Evolutionary conservation across 2,113 vertebrate species (phyloP).

Genomic region (Chelonoidis abingdonii): DNA sequence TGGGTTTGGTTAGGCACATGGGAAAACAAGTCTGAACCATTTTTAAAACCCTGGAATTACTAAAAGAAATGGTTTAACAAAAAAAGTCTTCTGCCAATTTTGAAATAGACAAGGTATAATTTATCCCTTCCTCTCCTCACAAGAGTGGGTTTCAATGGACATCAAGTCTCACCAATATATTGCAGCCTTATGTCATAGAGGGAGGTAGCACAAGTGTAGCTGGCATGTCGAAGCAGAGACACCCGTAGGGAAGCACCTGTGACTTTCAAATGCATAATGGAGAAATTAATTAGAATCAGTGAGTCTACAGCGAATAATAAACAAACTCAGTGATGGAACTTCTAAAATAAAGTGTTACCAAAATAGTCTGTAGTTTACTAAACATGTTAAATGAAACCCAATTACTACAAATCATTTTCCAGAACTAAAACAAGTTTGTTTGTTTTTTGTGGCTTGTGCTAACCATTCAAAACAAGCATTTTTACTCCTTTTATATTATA

Average conservation of each 20-base stretch:
- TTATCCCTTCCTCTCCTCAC: background rate
- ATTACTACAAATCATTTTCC: background rate
- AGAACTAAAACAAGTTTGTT: background rate
- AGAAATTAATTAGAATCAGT: background rate
- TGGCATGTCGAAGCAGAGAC: background rate
- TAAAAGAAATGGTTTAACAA: accelerated
- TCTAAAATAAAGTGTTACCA: slow-evolving; percentile 16
- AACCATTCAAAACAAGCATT: background rate
- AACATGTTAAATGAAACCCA: background rate
- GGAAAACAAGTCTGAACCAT: background rate
- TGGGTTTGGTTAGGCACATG: background rate
- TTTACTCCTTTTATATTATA: background rate
- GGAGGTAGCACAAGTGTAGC: background rate
- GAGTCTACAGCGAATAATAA: background rate
- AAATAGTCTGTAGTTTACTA: background rate
- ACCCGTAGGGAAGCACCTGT: background rate
- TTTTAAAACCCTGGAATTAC: background rate
- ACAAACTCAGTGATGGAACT: background rate
- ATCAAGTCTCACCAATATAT: background rate
- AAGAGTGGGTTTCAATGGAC: accelerated
- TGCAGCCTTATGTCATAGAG: background rate
- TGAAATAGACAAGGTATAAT: background rate
- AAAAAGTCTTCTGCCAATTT: background rate
- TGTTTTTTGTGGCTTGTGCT: background rate
- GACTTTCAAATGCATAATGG: accelerated